A percentile compares a stretch with the other conserved stretches of the same genome.
Conservation (phyloP, 2,888 invertebrate genomes). For the Zygothrica quintamaculata region DNA sequence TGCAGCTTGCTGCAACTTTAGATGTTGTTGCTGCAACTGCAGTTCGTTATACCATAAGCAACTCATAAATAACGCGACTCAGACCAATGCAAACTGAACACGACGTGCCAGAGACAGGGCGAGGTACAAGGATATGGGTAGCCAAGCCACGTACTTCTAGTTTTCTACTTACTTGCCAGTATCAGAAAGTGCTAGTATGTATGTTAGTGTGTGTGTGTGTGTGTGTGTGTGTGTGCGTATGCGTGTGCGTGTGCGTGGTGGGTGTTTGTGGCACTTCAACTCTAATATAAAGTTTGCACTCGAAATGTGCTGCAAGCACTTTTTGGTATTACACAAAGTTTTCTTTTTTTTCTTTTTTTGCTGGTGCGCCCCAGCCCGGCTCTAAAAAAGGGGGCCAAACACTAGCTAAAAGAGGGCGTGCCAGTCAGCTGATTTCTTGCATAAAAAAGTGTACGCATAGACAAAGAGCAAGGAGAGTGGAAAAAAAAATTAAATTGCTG, state of each 20-base stretch:
- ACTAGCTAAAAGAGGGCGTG: slow-evolving; percentile 18
- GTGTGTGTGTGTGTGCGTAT: slow-evolving; percentile 13
- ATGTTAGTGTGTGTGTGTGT: slow-evolving; percentile 22
- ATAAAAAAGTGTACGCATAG: slow-evolving; percentile 34
- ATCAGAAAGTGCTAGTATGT: slow-evolving; percentile 24
- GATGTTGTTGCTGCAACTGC: slow-evolving; percentile 29
- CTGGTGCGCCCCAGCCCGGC: slow-evolving; percentile 37
- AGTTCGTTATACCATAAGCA: slow-evolving; percentile 76
- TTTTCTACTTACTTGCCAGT: slow-evolving; percentile 62
- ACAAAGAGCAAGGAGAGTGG: slow-evolving; percentile 9
- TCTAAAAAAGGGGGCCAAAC: slow-evolving; percentile 7
- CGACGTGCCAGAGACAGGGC: slow-evolving; percentile 1
- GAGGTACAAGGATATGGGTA: background rate
- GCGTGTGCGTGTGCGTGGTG: slow-evolving; percentile 12
- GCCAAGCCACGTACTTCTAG: slow-evolving; percentile 67
- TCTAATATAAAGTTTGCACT: slow-evolving; percentile 78
- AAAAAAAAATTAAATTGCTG: slow-evolving; percentile 74
- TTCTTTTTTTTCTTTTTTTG: too few relatives aligned
- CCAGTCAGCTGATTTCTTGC: slow-evolving; percentile 60
- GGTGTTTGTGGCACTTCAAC: slow-evolving; percentile 73
- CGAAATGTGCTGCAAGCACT: slow-evolving; percentile 76
- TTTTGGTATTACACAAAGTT: slow-evolving; percentile 79
- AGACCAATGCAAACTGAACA: slow-evolving; percentile 53
- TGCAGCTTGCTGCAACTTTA: slow-evolving; percentile 14
- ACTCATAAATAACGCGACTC: slow-evolving; percentile 74